Conservation (phyloP, 2,113 vertebrate species). For the Acanthisitta chloris region DNA sequence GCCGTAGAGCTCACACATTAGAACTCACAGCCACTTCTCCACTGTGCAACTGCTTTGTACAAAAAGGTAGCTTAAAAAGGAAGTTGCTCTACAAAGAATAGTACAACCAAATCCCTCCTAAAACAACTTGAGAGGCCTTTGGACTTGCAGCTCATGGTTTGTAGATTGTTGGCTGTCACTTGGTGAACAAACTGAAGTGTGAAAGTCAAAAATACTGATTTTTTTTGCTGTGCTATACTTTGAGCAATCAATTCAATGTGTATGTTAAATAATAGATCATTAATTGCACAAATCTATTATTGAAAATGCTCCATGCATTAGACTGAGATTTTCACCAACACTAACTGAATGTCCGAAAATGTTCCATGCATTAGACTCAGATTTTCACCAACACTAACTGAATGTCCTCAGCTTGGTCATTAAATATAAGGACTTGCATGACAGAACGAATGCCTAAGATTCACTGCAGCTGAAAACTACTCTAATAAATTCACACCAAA, state of each 20-base stretch:
- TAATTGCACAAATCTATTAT: background rate
- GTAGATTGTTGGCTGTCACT: too few relatives aligned
- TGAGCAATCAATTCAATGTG: slow-evolving; percentile 24
- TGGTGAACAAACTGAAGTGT: background rate
- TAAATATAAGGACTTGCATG: background rate
- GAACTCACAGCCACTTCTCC: background rate
- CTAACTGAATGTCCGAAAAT: too few relatives aligned
- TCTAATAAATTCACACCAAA: background rate
- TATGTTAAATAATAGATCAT: slow-evolving; percentile 11
- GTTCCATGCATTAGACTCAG: background rate
- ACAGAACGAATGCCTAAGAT: background rate
- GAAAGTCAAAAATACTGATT: background rate
- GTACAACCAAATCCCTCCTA: background rate
- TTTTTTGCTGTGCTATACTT: background rate
- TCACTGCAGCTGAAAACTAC: background rate
- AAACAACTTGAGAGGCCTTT: background rate
- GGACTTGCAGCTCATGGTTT: background rate
- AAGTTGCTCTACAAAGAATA: background rate
- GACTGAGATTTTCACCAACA: too few relatives aligned
- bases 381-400: background rate
- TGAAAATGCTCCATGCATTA: background rate
- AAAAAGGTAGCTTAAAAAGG: background rate
- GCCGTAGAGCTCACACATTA: rapidly evolving
- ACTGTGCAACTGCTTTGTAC: background rate
- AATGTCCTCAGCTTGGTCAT: background rate